phyloP scores from a whole-genome alignment of 2,113 vertebrate species.

The Tapirus terrestris region DNA sequence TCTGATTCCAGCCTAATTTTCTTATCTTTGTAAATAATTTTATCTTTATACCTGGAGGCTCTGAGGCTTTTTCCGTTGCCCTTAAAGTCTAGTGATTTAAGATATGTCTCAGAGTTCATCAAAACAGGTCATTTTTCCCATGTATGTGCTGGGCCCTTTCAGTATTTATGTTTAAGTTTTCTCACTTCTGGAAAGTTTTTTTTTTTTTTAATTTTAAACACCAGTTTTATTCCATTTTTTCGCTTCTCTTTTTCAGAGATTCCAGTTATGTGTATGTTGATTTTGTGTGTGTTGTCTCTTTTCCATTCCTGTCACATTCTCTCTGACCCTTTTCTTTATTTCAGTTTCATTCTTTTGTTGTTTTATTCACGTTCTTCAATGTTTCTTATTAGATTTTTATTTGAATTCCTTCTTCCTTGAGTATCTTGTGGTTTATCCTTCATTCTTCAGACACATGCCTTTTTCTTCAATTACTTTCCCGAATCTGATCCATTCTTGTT shows the following conservation, averaged over 20 bases:
- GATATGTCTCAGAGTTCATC: not conserved
- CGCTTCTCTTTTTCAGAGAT: not conserved
- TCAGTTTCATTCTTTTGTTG: not conserved
- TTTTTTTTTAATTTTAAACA: not conserved
- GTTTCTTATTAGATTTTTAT: not conserved
- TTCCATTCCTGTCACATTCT: not conserved
- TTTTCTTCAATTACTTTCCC: not conserved
- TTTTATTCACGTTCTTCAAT: not conserved
- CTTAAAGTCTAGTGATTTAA: not conserved
- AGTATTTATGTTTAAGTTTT: not conserved
- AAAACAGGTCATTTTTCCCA: not conserved
- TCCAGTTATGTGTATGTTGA: not conserved
- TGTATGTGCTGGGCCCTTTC: not conserved
- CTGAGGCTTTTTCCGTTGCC: not conserved
- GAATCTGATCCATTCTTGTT: not conserved
- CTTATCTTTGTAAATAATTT: not conserved
- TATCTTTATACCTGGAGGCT: not conserved
- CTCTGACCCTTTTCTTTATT: not conserved
- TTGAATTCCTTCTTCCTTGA: not conserved
- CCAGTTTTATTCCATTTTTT: not conserved
- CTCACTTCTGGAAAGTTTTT: not conserved
- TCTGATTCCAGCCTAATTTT: not conserved
- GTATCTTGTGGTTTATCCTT: not conserved
- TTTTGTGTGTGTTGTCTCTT: not conserved
- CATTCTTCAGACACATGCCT: not conserved